These are phyloP conservation scores for Carassius gibelio DNA, from an alignment of 2,113 vertebrate species.

Conservation along the genomic window DNA sequence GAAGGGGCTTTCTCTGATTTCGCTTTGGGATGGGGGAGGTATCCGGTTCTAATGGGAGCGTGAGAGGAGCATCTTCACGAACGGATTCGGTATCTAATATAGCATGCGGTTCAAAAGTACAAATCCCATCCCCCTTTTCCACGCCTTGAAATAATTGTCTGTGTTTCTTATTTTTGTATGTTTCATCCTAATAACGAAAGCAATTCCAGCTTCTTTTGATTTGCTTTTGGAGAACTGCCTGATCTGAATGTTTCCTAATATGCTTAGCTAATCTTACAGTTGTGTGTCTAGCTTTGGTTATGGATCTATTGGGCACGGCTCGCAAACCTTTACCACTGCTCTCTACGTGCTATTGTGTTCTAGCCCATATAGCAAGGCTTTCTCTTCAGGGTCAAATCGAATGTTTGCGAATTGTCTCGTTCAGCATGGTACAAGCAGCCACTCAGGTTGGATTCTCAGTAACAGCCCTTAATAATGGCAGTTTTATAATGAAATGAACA, in stretches of 20 bases:
- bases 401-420: constrained; percentile 31
- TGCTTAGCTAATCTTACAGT: constrained; percentile 24
- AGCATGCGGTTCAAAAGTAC: constrained; percentile 82
- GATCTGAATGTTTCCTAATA: constrained; percentile 32
- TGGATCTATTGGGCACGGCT: constrained; percentile 34
- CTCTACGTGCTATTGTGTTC: constrained; percentile 7
- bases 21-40: constrained; percentile 56
- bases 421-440: constrained; percentile 1
- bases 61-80: constrained; percentile 87
- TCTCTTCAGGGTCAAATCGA: constrained; percentile 20
- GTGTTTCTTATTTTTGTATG: constrained; percentile 64
- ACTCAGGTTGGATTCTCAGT: constrained; percentile 23
- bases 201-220: constrained; percentile 40
- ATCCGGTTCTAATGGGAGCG: constrained; percentile 84
- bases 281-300: constrained; percentile 40
- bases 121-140: constrained; percentile 60
- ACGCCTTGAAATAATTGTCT: constrained; percentile 76
- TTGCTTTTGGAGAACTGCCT: constrained; percentile 2
- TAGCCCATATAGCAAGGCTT: constrained; percentile 28
- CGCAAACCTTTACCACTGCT: constrained; percentile 34
- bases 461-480: constrained; percentile 7
- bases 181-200: constrained; percentile 69
- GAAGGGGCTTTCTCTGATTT: constrained; percentile 68
- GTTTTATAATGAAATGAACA: constrained; percentile 11
- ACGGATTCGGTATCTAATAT: constrained; percentile 93